Evolutionary conservation across 2,113 vertebrate species (phyloP).

Genomic region (Nannobrachium achirus): DNA sequence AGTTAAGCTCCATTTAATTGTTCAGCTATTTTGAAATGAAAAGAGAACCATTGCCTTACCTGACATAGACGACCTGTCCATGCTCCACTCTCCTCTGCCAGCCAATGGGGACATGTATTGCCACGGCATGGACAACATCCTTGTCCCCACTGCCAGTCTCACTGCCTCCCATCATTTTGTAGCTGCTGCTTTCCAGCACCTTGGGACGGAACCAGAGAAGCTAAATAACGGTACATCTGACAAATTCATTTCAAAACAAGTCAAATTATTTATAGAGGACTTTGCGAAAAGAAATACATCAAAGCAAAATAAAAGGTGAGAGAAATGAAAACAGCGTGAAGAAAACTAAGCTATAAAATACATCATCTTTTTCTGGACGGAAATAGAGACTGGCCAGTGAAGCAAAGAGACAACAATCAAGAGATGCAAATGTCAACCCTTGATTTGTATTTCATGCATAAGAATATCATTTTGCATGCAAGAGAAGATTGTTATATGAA

Average conservation of each 20-base stretch:
- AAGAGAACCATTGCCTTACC: conserved; percentile 67
- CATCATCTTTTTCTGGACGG: too few relatives aligned
- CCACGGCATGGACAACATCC: conserved; percentile 81
- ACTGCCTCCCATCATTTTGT: conserved; percentile 94
- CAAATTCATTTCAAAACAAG: neutral
- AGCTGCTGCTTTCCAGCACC: conserved; percentile 84
- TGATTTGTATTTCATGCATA: neutral
- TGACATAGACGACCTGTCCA: conserved; percentile 86
- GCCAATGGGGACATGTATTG: conserved; percentile 86
- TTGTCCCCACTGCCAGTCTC: conserved; percentile 87
- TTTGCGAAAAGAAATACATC: too few relatives aligned
- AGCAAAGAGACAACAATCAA: too few relatives aligned
- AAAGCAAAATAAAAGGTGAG: too few relatives aligned
- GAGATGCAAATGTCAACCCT: too few relatives aligned
- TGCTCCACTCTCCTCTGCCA: conserved; percentile 89
- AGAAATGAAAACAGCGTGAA: too few relatives aligned
- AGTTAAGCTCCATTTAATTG: too few relatives aligned
- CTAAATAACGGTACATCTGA: neutral
- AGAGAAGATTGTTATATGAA: neutral
- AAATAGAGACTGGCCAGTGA: too few relatives aligned
- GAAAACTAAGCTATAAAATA: too few relatives aligned
- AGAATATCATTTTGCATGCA: conserved; percentile 15
- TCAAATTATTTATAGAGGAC: too few relatives aligned
- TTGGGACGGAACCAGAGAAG: conserved; percentile 48
- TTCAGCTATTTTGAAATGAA: neutral